A percentile compares a stretch with the other conserved stretches of the same genome.
These are phyloP conservation scores for Drosophila elegans DNA, from an alignment of 1,140 invertebrate genomes.

Conservation along the genomic window DNA sequence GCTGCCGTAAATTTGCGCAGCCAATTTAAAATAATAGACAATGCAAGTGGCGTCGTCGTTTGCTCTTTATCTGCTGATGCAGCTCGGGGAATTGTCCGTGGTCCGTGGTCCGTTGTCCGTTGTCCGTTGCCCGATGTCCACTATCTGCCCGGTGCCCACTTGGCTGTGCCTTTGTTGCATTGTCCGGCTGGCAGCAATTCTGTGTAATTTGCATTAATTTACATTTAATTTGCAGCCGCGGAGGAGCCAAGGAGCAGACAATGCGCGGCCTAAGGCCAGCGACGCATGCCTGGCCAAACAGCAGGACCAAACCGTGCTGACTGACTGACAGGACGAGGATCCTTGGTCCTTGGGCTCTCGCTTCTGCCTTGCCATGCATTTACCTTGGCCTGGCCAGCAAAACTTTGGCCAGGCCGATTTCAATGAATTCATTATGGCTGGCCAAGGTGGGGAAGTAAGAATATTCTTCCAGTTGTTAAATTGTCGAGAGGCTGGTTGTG, in stretches of 20 bases:
- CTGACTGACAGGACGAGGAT: slow-evolving; percentile 41
- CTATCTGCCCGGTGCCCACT: slow-evolving; percentile 3
- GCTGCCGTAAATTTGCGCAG: slow-evolving; percentile 76
- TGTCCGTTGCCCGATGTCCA: slow-evolving; percentile 18
- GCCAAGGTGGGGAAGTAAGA: slow-evolving; percentile 54
- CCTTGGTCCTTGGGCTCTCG: slow-evolving; percentile 18
- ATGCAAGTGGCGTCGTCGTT: slow-evolving; percentile 55
- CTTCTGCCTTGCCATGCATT: slow-evolving; percentile 1
- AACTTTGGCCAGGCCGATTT: slow-evolving; percentile 53
- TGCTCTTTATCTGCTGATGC: slow-evolving; percentile 70
- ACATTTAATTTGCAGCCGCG: slow-evolving; percentile 69
- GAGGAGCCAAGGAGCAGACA: slow-evolving; percentile 19
- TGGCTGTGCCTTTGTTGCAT: slow-evolving; percentile 40
- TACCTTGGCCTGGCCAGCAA: slow-evolving; percentile 31
- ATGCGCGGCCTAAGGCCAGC: slow-evolving; percentile 53
- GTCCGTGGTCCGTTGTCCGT: slow-evolving; percentile 13
- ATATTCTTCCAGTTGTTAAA: slow-evolving; percentile 72
- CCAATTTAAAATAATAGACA: slow-evolving; percentile 82
- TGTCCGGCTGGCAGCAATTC: slow-evolving; percentile 67
- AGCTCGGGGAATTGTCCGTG: slow-evolving; percentile 23
- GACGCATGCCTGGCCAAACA: slow-evolving; percentile 56
- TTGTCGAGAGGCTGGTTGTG: slow-evolving; percentile 37
- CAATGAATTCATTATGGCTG: slow-evolving; percentile 75
- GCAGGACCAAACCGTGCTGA: slow-evolving; percentile 5
- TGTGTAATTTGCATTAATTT: slow-evolving; percentile 80